Evolutionary conservation across 2,113 vertebrate genomes (phyloP), one percentile per base, ranked within the genome.

Genomic region (Columba janthina): DNA sequence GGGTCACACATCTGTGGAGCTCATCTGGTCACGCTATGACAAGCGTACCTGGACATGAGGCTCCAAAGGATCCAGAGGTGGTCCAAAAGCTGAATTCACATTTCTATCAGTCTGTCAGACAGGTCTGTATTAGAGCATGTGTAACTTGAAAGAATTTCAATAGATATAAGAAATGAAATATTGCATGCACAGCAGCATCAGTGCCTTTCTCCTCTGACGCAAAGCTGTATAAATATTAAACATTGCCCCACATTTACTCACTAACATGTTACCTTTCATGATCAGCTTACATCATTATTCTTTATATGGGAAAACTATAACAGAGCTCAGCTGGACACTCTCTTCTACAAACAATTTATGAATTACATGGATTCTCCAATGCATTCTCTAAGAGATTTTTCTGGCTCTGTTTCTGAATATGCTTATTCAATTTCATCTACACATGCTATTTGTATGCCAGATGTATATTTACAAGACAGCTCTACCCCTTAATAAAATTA

Each of bases 401-500:
- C 89, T 94, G 79, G 64, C 79, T 93, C 42, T 64, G 20, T 67
- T 96, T 94, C 78, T 65, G 74, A 84, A 25, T 48, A 21, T 70
- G 46, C 78, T 69, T 86, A 77, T 93, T 92, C 8, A 3, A 56
- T 91, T 91, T 96, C 74, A 95, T 86, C 85, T 77, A 64, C 51
- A 80, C 72, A 60, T 90, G 79, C 32, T 86, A 71, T 88, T 94
- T 84, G 34, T 48, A 93, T 81, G 72, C 79, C 95, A 97, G 67
- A 90, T 94, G 56, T 75, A 53, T 74, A 95, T 92, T 90, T 96
- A 86, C 69, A 94, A 90, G 88, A 85, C 56, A 90, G 53, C 28
- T 76, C 78, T 96, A 79, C 72, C 51, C 61, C 71, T 93, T 78
- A 80, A 78, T 93, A 93, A 88, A 94, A 83, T 90, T 85, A 96